Base-by-base conservation (phyloP, 2,113 vertebrate species). In the Progne subis region DNA sequence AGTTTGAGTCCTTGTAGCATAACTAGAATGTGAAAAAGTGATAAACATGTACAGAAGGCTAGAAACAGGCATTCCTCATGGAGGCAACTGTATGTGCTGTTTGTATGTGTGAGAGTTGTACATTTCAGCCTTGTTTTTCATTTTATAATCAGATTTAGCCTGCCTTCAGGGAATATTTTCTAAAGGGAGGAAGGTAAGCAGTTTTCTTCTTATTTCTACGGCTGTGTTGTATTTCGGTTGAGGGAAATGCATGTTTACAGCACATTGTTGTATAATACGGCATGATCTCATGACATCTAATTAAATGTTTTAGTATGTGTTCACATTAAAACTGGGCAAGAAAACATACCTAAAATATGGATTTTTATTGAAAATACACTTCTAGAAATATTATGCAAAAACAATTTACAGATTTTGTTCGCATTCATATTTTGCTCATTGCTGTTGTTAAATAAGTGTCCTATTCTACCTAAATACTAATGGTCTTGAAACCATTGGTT, bases 101-200 rank as follows among this genome's bases (percentile, higher is more conserved):
- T 89, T 82, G 29, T 60, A 64, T 26, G 37, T 79, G 41, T 74
- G 72, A 28, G 47, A 81, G 72, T 88, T 81, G 57, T 50, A 53
- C 72, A 60, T n/a, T 71, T 96, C 32, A 32, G 92, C 60, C 76
- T 82, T 80, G 47, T 31, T 93, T 95, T 82, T 69, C 18, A 16
- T 88, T 94, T 68, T 47, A 39, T 83, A 82, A 87, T 39, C 61
- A 86, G 69, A 69, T 95, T 91, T 72, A 53, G 32, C 55, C 44
- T 76, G 50, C 65, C 76, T 79, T 69, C 83, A 82, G 76, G 63
- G 83, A 78, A 50, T 63, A 68, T 78, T 75, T 94, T 59, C 76
- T 50, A 78, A 78, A 87, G 60, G 44, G 57, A 71, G 85, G 52
- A 91, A 97, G 96, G 97, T 97, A 97, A 98, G 97, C 75, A 88